Base-by-base conservation (phyloP, 2,113 vertebrate genomes). In the Equus przewalskii region DNA sequence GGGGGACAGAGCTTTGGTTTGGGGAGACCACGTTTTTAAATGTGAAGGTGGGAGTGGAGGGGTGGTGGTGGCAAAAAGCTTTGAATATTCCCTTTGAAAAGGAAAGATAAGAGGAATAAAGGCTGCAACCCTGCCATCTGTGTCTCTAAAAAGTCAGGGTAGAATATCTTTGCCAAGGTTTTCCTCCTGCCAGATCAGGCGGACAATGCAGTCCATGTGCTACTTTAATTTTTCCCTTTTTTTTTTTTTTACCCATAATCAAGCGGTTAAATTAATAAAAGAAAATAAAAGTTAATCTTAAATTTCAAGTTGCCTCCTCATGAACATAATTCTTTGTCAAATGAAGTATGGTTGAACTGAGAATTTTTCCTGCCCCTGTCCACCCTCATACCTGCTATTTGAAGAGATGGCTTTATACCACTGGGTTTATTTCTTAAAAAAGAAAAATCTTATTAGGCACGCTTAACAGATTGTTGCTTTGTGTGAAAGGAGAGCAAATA, bases 391-490 rank as follows among this genome's bases (percentile, higher is more conserved):
- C 22, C 30, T 70, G 87, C 95, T 89, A n/a, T 94, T 19, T 97
- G 88, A 97, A 96, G 90, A 97, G 21, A 49, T 94, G n/a, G 54
- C 87, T 97, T 97, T 96, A 69, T 87, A 88, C 75, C 69, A 65
- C 41, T 76, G 89, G 60, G 86, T 94, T 95, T 89, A 96, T 87
- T 94, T 41, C 83, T 96, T 82, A 49, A 65, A n/a, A 78, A 64
- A 92, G 85, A 94, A 75, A 89, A 95, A 94, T 92, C 88, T 94
- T 92, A 33, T 93, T 98, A 95, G 69, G 89, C 64, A n/a, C 13
- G 67, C 89, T 92, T 97, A 96, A 95, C 76, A 97, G 89, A 87
- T 92, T 98, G 94, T 94, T 97, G 81, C 82, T 92, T 79, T 91
- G 54, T 84, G 62, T 98, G 75, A 85, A 96, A 88, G 28, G 56